Conservation (phyloP, 2,888 invertebrate genomes). For the Deroplatys truncata region DNA sequence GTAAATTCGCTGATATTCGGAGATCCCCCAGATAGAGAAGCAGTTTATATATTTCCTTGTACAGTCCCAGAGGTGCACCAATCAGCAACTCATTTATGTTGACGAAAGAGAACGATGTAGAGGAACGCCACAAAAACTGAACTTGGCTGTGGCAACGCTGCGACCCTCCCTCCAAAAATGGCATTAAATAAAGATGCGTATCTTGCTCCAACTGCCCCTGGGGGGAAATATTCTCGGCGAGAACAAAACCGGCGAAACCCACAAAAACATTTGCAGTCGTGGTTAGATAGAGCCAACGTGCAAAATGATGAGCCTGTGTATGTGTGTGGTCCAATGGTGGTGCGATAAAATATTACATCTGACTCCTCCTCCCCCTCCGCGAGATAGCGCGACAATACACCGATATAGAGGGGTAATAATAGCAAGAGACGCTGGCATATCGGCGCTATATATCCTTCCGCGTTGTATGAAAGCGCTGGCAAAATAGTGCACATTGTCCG, state of each 20-base stretch:
- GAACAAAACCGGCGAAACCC: neutral
- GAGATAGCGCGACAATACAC: constrained; percentile 1
- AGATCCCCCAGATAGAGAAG: no score
- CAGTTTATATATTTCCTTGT: neutral
- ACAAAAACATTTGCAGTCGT: constrained; percentile 21
- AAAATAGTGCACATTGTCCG: neutral
- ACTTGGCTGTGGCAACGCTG: neutral
- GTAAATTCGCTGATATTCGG: neutral
- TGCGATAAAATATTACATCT: constrained; percentile 19
- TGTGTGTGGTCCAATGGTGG: neutral
- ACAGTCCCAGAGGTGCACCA: constrained; percentile 10
- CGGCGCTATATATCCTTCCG: constrained; percentile 1
- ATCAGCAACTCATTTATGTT: constrained; percentile 18
- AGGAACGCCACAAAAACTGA: constrained; percentile 1
- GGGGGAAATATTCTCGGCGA: constrained; percentile 13
- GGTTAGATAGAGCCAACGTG: constrained; percentile 7
- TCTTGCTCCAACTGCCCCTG: constrained; percentile 8
- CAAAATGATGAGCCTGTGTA: neutral
- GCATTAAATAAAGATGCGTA: constrained; percentile 21
- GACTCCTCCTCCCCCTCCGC: neutral
- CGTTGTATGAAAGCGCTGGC: neutral
- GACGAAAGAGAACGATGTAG: neutral
- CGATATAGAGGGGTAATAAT: neutral
- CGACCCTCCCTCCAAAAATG: neutral
- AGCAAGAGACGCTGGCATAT: neutral